Percentiles rank a stretch among this genome's conserved stretches.
Evolutionary conservation across 2,113 vertebrate genomes (phyloP).

Genomic region (Oncorhynchus mykiss): DNA sequence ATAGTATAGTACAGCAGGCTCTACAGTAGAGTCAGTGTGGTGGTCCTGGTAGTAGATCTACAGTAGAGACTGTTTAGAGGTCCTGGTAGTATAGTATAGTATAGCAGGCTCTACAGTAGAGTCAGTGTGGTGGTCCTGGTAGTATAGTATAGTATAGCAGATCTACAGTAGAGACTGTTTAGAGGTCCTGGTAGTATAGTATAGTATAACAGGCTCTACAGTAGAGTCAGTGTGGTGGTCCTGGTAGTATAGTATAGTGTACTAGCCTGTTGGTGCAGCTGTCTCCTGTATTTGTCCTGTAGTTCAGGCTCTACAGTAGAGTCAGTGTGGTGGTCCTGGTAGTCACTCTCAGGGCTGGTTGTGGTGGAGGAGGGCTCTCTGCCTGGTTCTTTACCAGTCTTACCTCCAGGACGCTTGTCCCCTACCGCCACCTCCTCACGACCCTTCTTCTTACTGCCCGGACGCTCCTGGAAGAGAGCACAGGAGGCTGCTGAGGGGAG

Average conservation of each 20-base stretch:
- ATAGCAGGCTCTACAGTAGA: neutral
- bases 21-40: too few species aligned
- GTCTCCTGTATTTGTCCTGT: slow-evolving; percentile 33
- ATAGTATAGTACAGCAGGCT: too few species aligned
- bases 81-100: neutral
- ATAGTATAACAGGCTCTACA: too few species aligned
- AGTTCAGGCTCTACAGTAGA: neutral
- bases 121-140: neutral
- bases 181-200: neutral
- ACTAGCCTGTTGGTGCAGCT: slow-evolving; percentile 52
- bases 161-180: too few species aligned
- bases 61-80: neutral
- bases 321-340: neutral
- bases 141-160: neutral
- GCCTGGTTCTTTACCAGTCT: neutral
- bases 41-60: neutral
- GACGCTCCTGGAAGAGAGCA: slow-evolving; percentile 55
- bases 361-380: neutral
- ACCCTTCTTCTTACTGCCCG: slow-evolving; percentile 63
- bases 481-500: slow-evolving; percentile 19
- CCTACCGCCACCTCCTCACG: neutral
- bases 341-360: neutral
- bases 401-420: slow-evolving; percentile 4
- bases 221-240: neutral
- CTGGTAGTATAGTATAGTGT: neutral